A percentile compares a stretch with the other conserved stretches of the same genome.
phyloP scores from a whole-genome alignment of 2,888 invertebrate genomes.

The Eupithecia inturbata region DNA sequence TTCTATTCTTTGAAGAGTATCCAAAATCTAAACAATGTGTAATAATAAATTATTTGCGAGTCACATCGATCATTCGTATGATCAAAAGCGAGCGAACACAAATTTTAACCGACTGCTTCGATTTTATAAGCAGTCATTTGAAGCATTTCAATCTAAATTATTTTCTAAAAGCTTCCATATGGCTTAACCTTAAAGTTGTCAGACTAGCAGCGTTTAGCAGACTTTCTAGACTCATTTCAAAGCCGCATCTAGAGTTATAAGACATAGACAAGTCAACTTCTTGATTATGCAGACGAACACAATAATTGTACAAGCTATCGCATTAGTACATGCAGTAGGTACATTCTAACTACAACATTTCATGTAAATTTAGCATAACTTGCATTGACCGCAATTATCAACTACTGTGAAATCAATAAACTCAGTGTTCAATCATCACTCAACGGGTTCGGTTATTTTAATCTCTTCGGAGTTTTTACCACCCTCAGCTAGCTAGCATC shows the following conservation, averaged over 20 bases:
- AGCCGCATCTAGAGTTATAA: conserved; percentile 13
- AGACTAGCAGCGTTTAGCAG: conserved; percentile 20
- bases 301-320: no score
- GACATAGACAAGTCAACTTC: neutral
- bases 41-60: neutral
- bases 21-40: neutral
- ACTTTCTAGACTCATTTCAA: conserved; percentile 24
- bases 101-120: no score
- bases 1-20: neutral
- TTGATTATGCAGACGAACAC: conserved; percentile 3
- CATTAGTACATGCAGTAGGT: no score
- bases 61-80: neutral
- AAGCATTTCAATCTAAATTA: neutral
- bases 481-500: no score
- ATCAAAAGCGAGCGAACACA: neutral
- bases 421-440: no score
- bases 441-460: no score
- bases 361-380: no score
- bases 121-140: neutral
- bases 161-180: neutral
- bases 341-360: no score
- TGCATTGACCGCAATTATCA: no score
- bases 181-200: neutral
- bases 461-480: no score
- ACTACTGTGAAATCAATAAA: no score